These are phyloP conservation scores for Nycticebus coucang DNA, from an alignment of 2,113 vertebrate genomes.

Conservation along the genomic window DNA sequence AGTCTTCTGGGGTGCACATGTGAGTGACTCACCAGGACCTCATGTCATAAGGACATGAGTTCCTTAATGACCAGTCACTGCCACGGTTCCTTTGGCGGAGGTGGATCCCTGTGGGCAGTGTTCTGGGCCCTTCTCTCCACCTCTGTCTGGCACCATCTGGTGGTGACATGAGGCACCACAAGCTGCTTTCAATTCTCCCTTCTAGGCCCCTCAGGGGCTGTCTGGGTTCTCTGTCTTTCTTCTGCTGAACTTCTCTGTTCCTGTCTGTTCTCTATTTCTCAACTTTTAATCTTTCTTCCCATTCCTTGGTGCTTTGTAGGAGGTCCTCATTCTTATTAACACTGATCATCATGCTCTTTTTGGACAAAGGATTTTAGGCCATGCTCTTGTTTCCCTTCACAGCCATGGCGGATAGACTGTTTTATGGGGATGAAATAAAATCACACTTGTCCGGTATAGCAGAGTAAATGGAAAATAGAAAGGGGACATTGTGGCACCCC, in stretches of 20 bases:
- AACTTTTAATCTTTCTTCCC: background rate
- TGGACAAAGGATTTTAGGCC: background rate
- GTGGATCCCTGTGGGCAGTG: background rate
- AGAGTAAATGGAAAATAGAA: background rate
- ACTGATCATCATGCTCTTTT: background rate
- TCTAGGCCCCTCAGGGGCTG: no score
- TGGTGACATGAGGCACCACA: rapidly evolving
- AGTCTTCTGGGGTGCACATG: background rate
- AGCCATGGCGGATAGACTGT: background rate
- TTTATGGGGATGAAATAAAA: background rate
- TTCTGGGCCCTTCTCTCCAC: background rate
- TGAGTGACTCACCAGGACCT: background rate
- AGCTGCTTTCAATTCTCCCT: background rate
- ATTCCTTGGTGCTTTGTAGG: background rate
- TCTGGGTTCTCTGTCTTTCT: background rate
- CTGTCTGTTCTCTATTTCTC: background rate
- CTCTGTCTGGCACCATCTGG: background rate
- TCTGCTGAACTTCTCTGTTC: background rate
- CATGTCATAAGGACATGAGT: background rate
- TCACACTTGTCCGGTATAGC: background rate
- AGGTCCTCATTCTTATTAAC: background rate
- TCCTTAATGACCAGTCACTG: background rate
- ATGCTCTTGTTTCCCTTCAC: background rate
- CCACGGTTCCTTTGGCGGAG: background rate
- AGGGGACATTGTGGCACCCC: background rate